Conservation (phyloP, 2,888 invertebrate genomes). For the Coremacera marginata region DNA sequence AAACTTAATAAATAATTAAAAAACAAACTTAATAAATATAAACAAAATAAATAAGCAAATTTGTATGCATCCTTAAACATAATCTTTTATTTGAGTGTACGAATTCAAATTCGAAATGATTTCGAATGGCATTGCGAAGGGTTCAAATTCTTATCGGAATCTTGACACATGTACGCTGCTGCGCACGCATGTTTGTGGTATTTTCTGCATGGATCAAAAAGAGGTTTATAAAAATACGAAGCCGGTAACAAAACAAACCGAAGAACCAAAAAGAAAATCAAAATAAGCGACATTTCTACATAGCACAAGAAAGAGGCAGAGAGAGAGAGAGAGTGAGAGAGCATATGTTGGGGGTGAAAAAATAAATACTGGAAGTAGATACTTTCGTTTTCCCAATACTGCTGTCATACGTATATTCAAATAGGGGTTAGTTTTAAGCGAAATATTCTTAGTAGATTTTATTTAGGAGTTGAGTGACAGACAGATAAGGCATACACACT, state of each 20-base stretch:
- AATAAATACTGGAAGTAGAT: slow-evolving; percentile 11
- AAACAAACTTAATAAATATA: too few relatives aligned
- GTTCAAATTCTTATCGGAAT: neutral
- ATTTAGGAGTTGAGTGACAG: slow-evolving; percentile 9
- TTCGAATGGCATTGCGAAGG: neutral
- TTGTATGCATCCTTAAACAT: too few relatives aligned
- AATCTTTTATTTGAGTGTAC: too few relatives aligned
- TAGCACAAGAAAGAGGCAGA: neutral
- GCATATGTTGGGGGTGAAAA: neutral
- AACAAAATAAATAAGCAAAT: too few relatives aligned
- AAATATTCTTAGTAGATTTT: slow-evolving; percentile 6
- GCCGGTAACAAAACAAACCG: neutral
- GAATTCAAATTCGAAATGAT: too few relatives aligned
- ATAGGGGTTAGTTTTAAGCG: slow-evolving; percentile 15
- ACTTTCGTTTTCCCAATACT: slow-evolving; percentile 11
- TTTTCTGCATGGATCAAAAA: neutral
- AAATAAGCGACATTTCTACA: neutral
- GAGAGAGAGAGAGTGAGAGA: neutral
- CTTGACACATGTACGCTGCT: neutral
- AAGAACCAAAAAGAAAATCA: neutral
- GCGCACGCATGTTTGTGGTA: neutral
- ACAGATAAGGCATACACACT: neutral
- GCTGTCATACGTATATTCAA: neutral
- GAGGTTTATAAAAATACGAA: neutral
- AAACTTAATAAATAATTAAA: too few relatives aligned